Evolutionary conservation across 2,113 vertebrate genomes (phyloP).

Genomic region (Hippocampus barbouri): DNA sequence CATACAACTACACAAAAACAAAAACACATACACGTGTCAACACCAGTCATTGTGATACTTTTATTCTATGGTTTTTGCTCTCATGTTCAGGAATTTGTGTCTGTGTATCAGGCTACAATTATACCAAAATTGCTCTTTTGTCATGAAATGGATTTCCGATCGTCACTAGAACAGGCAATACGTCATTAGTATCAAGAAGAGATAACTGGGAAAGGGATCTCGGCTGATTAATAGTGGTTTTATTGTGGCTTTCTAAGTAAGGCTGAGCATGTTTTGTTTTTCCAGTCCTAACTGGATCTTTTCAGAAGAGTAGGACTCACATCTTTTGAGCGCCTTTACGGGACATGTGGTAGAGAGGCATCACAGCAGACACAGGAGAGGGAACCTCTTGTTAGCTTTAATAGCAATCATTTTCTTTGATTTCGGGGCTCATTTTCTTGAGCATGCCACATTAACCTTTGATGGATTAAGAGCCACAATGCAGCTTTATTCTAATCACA

Average conservation of each 20-base stretch:
- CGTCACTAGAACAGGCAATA: background rate
- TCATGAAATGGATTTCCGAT: constrained; percentile 1
- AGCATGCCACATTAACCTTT: background rate
- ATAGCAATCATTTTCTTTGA: background rate
- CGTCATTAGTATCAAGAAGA: constrained; percentile 4
- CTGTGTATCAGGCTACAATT: constrained; percentile 16
- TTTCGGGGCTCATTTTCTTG: background rate
- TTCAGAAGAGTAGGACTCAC: background rate
- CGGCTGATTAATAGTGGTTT: background rate
- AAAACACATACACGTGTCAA: constrained; percentile 6
- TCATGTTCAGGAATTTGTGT: constrained; percentile 14
- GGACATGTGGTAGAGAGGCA: background rate
- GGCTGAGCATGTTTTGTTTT: background rate
- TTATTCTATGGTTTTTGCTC: background rate
- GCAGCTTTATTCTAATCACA: background rate
- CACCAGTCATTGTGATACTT: constrained; percentile 11
- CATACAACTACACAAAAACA: constrained; percentile 24
- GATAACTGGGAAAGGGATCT: constrained; percentile 8
- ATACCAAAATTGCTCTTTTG: constrained; percentile 29
- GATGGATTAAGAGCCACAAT: background rate
- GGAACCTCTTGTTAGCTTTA: background rate
- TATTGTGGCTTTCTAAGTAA: background rate
- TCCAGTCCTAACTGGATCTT: background rate
- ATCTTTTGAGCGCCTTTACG: background rate
- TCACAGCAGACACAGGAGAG: background rate